phyloP scores from a whole-genome alignment of 2,113 vertebrate species.

The Pao palembangensis region DNA sequence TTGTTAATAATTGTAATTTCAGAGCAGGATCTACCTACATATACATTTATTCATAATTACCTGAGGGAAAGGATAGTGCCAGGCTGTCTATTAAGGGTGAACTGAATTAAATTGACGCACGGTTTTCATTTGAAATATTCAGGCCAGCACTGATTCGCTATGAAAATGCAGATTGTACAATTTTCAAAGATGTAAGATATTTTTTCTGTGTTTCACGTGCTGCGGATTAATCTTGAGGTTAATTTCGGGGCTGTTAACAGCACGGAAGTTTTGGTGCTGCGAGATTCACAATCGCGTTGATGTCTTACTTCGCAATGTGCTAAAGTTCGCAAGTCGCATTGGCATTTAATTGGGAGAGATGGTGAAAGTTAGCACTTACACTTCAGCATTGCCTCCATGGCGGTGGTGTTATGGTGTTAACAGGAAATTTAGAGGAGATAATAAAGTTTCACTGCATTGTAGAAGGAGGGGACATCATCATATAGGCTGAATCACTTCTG shows the following conservation, averaged over 20 bases:
- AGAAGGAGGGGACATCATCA: background rate
- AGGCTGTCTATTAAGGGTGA: constrained; percentile 60
- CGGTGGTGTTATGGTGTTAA: constrained; percentile 35
- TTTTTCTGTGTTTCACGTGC: no score
- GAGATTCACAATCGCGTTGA: background rate
- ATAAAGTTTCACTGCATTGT: background rate
- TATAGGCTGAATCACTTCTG: background rate
- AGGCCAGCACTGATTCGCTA: constrained; percentile 29
- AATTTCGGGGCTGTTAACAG: constrained; percentile 11
- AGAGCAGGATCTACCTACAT: constrained; percentile 58
- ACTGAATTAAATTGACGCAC: constrained; percentile 47
- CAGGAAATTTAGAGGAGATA: constrained; percentile 10
- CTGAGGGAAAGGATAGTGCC: constrained; percentile 56
- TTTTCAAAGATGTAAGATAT: constrained; percentile 1
- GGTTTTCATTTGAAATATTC: constrained; percentile 37
- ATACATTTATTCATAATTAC: constrained; percentile 72
- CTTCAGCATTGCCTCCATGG: constrained; percentile 25
- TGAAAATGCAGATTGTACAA: constrained; percentile 4
- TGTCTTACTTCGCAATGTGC: constrained; percentile 44
- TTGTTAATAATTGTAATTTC: constrained; percentile 69
- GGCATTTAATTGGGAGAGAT: constrained; percentile 57
- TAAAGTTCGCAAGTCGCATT: constrained; percentile 43
- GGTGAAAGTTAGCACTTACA: constrained; percentile 51
- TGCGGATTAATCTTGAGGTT: background rate
- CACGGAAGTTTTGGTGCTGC: no score